Base-by-base conservation (phyloP, 23 tunicate genomes). In the Corella eumyota region DNA sequence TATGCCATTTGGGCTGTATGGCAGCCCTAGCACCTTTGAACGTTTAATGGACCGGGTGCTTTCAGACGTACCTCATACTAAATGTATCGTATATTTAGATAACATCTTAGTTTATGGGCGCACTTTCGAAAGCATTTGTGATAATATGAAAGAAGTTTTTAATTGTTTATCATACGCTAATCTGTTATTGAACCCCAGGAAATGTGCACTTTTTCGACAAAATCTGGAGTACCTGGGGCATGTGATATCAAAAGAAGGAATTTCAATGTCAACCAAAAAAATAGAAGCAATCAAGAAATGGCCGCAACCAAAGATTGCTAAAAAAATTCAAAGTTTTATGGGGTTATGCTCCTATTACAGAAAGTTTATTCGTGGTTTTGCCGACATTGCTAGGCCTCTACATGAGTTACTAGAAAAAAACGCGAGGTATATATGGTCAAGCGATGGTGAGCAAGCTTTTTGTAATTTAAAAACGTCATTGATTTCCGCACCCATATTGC, bases 1-100 rank as follows among this genome's bases (percentile, higher is more conserved):
- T 21, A 52, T 52, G 54, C 53, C 30, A 17, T 38, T 63, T 37
- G 67, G 67, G 15, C 15, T 40, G 48, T 9, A 11, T 15, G 15
- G 15, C 15, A 15, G 22, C 7, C 59, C 59, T 13, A 6, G 21
- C 7, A 53, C 59, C 25, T 53, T 53, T 22, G 24, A 53, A 53
- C 59, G 25, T 13, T 22, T 53, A n/a, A 53, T 22, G 59, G 24
- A 22, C 9, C 22, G 22, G 25, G 59, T 53, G n/a, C 25, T 53
- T 9, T 11, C 9, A n/a, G 59, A 22, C 7, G n/a, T 53, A 9
- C 24, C 7, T 6, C n/a, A 22, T 17, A 53, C 13, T 13, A 22
- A 19, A 13, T n/a, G 24, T 53, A 6, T 53, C 13, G 59, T 22
- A 11, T 53, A 53, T 22, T 9, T 53, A 11, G 59, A 53, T 22